phyloP scores from a whole-genome alignment of 2,113 vertebrate genomes.

The Ginglymostoma cirratum region DNA sequence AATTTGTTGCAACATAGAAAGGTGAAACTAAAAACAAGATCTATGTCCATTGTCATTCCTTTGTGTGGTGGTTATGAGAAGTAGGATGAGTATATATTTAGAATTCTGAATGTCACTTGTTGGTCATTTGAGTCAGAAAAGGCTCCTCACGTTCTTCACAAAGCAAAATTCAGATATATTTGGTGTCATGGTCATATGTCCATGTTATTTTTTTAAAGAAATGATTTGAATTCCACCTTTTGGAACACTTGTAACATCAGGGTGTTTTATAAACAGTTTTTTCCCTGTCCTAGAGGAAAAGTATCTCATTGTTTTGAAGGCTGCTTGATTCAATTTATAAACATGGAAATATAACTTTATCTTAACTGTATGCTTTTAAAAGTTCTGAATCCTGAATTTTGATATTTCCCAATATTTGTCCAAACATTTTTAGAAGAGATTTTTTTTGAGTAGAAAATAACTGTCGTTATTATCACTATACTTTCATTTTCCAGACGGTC shows the following conservation, averaged over 20 bases:
- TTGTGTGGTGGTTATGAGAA: background rate
- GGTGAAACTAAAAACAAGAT: background rate
- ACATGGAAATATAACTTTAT: background rate
- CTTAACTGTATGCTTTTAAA: background rate
- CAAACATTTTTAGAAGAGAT: background rate
- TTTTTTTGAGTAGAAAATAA: background rate
- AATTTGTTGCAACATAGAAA: no score
- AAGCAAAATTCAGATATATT: background rate
- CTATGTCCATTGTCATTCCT: background rate
- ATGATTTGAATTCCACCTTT: background rate
- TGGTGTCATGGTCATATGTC: background rate
- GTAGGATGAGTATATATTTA: background rate
- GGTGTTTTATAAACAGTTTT: no score
- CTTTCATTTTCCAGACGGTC: constrained; percentile 15
- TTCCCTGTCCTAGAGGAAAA: background rate
- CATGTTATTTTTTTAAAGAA: background rate
- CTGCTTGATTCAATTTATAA: background rate
- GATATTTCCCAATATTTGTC: no score
- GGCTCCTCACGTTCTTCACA: background rate
- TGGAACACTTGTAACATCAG: background rate
- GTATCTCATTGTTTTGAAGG: background rate
- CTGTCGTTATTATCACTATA: background rate
- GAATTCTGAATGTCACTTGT: background rate
- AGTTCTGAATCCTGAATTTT: background rate
- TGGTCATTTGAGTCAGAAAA: background rate